Evolutionary conservation across 2,797 vertebrate species (phyloP).

Genomic region (Pelochelys cantorii): DNA sequence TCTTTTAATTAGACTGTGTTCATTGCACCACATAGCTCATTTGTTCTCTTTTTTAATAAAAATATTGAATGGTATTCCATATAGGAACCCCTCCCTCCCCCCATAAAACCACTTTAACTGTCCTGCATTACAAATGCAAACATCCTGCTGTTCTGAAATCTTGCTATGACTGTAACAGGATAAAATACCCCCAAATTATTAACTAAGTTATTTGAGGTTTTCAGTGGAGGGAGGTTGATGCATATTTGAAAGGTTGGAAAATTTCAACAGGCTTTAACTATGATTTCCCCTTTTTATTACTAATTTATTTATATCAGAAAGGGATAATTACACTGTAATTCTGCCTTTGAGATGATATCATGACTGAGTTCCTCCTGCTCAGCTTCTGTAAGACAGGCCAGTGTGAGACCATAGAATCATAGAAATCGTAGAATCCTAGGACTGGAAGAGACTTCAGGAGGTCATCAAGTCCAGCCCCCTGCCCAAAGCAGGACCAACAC

Average conservation of each 20-base stretch:
- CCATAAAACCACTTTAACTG: background rate
- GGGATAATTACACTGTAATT: background rate
- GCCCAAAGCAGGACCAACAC: no score
- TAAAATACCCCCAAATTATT: background rate
- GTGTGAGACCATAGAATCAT: no score
- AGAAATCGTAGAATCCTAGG: no score
- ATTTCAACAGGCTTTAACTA: rapidly evolving
- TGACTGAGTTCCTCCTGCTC: background rate
- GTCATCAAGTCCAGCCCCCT: no score
- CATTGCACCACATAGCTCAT: background rate
- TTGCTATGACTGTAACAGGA: background rate
- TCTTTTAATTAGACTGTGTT: conserved; percentile 56
- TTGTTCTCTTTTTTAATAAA: conserved; percentile 22
- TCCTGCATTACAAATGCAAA: background rate
- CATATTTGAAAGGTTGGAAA: background rate
- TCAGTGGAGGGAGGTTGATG: background rate
- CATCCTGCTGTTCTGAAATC: rapidly evolving
- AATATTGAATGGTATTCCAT: background rate
- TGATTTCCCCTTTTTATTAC: background rate
- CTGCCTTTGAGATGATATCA: background rate
- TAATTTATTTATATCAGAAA: background rate
- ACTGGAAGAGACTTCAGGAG: no score
- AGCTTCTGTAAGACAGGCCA: background rate
- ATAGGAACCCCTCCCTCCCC: no score
- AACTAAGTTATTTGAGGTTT: no score